Conservation (phyloP, 64 coral and sea anemone species). For the Trachythela sp. region DNA sequence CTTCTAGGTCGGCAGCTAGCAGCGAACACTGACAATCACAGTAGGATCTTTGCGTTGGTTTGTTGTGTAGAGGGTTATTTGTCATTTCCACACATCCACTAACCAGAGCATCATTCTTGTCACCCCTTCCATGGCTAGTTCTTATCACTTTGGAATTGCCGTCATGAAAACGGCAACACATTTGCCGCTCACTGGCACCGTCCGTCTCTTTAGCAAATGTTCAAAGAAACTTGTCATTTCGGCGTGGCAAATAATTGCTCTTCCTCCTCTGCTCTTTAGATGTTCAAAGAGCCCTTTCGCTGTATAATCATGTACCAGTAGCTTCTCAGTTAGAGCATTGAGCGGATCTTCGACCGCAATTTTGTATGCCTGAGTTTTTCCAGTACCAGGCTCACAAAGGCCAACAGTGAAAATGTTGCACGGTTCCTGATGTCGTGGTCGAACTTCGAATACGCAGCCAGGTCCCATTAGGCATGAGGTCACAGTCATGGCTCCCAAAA, state of each 20-base stretch:
- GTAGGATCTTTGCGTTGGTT: too few relatives aligned
- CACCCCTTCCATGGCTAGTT: background rate
- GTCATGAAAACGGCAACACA: background rate
- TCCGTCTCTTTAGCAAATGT: background rate
- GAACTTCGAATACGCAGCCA: background rate
- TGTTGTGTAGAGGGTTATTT: too few relatives aligned
- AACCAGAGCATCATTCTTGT: too few relatives aligned
- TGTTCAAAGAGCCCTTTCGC: slow-evolving; percentile 7
- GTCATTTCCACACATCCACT: too few relatives aligned
- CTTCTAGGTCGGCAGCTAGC: too few relatives aligned
- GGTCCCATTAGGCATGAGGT: background rate
- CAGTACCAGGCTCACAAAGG: background rate
- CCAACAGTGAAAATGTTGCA: background rate
- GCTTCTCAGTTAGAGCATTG: background rate
- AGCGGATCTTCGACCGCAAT: background rate
- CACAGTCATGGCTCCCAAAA: background rate
- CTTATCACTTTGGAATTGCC: background rate
- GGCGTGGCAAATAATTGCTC: background rate
- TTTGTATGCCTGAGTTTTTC: slow-evolving; percentile 7
- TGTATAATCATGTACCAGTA: background rate
- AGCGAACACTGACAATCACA: too few relatives aligned
- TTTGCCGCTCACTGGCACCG: background rate
- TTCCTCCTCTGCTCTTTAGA: background rate
- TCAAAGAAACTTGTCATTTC: slow-evolving; percentile 19
- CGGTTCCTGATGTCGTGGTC: background rate